Percentiles rank a stretch among this genome's conserved stretches.
phyloP scores from a whole-genome alignment of 2,113 vertebrate species.

The Rostratula benghalensis region DNA sequence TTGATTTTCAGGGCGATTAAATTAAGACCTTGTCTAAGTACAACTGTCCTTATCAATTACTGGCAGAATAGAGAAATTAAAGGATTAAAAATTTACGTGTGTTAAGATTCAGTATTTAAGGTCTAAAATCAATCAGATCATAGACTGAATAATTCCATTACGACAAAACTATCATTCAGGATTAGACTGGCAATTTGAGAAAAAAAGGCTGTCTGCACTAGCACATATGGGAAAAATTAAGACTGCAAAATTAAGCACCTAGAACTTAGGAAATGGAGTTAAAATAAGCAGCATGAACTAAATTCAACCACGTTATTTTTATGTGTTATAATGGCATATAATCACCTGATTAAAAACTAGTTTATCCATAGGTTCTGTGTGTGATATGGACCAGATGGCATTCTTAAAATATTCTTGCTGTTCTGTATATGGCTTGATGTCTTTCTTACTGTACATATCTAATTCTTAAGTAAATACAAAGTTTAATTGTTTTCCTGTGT shows the following conservation, averaged over 20 bases:
- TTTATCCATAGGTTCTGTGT: background rate
- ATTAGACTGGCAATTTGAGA: constrained; percentile 50
- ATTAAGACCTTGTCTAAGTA: constrained; percentile 69
- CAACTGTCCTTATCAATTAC: constrained; percentile 62
- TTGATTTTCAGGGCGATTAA: constrained; percentile 67
- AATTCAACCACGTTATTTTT: background rate
- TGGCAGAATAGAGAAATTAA: constrained; percentile 64
- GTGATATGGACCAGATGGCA: background rate
- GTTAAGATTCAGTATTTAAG: constrained; percentile 69
- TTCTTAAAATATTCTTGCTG: background rate
- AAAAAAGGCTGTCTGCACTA: constrained; percentile 1
- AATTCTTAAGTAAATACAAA: background rate
- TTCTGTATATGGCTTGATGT: background rate
- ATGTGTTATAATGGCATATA: background rate
- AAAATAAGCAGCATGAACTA: background rate
- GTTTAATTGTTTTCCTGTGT: background rate
- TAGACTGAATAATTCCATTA: constrained; percentile 66
- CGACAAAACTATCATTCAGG: constrained; percentile 61
- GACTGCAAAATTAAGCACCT: background rate
- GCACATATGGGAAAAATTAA: background rate
- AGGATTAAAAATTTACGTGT: constrained; percentile 69
- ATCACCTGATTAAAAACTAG: background rate
- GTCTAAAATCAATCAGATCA: constrained; percentile 70
- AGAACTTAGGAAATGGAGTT: background rate
- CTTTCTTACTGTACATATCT: background rate